A percentile compares a stretch with the other conserved stretches of the same genome.
These are phyloP conservation scores for Poeciliopsis occidentalis DNA, from an alignment of 2,113 vertebrate genomes.

Conservation along the genomic window DNA sequence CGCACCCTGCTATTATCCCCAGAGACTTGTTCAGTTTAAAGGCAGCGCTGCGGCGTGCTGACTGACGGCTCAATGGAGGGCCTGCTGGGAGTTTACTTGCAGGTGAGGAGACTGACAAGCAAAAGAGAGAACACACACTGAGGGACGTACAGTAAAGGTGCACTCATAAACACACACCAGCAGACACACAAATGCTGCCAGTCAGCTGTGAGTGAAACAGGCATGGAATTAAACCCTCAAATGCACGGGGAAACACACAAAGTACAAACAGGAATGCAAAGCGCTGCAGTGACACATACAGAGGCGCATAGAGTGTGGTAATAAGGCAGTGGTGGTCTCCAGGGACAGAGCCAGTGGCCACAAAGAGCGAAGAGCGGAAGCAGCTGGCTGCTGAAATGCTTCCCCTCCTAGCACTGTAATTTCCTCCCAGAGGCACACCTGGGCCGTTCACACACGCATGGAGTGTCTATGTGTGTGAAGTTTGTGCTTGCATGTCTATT, in stretches of 20 bases:
- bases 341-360: slow-evolving; percentile 56
- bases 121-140: slow-evolving; percentile 48
- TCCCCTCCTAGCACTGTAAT: slow-evolving; percentile 68
- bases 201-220: slow-evolving; percentile 54
- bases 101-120: slow-evolving; percentile 60
- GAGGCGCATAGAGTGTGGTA: slow-evolving; percentile 44
- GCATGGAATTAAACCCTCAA: slow-evolving; percentile 43
- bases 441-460: slow-evolving; percentile 49
- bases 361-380: slow-evolving; percentile 60
- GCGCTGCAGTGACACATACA: slow-evolving; percentile 9
- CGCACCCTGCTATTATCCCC: slow-evolving; percentile 72
- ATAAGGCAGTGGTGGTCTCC: slow-evolving; percentile 55
- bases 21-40: slow-evolving; percentile 57
- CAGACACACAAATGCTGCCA: slow-evolving; percentile 34
- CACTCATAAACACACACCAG: slow-evolving; percentile 23
- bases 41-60: slow-evolving; percentile 40
- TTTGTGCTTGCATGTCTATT: slow-evolving; percentile 12
- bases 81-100: slow-evolving; percentile 63
- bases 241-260: slow-evolving; percentile 19
- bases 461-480: slow-evolving; percentile 16
- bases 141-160: slow-evolving; percentile 18
- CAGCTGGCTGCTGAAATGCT: slow-evolving; percentile 72
- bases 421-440: slow-evolving; percentile 71
- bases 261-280: slow-evolving; percentile 1
- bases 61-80: slow-evolving; percentile 63